These are phyloP conservation scores for Epizoanthus stellaris DNA, from an alignment of 92 coral and sea anemone species.

Conservation along the genomic window DNA sequence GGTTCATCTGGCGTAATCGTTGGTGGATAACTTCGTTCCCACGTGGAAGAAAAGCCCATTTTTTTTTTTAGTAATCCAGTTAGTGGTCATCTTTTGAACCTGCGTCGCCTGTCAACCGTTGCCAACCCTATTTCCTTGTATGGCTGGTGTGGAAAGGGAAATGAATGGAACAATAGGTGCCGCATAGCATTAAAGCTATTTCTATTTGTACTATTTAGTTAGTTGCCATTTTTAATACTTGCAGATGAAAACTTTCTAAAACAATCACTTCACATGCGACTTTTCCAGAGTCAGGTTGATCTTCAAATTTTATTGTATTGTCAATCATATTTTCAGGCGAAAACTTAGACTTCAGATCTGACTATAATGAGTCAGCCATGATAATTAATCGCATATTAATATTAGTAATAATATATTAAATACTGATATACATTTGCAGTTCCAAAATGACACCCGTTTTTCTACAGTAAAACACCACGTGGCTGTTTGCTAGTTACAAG, in stretches of 20 bases:
- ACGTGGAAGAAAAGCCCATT: neutral
- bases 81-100: neutral
- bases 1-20: too few relatives aligned
- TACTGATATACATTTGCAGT: neutral
- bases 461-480: neutral
- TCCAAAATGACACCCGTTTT: neutral
- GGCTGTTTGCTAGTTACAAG: neutral
- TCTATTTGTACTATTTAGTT: neutral
- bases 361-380: too few relatives aligned
- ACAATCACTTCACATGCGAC: too few relatives aligned
- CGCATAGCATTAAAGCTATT: neutral
- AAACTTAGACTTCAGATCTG: too few relatives aligned
- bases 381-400: too few relatives aligned
- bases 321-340: too few relatives aligned
- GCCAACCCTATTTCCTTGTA: neutral
- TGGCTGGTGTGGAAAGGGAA: neutral
- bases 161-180: neutral
- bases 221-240: too few relatives aligned
- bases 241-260: too few relatives aligned
- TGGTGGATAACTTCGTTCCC: too few relatives aligned
- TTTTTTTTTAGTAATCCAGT: neutral
- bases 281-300: too few relatives aligned
- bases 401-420: too few relatives aligned
- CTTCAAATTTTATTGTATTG: too few relatives aligned
- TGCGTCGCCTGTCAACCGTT: neutral